phyloP scores from a whole-genome alignment of 2,797 vertebrate species.

The Brachyrhaphis roseni region DNA sequence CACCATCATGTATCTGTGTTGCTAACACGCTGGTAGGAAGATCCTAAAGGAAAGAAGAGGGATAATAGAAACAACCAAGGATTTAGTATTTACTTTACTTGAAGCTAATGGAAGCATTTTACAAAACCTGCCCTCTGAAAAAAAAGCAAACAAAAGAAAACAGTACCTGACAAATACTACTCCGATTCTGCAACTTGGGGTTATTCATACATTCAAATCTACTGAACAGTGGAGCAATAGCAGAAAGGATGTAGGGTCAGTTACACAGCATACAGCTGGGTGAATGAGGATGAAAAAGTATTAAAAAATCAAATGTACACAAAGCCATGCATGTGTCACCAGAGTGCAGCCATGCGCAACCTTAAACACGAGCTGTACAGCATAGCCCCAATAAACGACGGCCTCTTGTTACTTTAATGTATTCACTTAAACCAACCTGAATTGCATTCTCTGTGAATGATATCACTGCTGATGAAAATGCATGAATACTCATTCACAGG shows the following conservation, averaged over 20 bases:
- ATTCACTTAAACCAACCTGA: slow-evolving; percentile 67
- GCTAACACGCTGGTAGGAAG: slow-evolving; percentile 59
- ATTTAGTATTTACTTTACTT: slow-evolving; percentile 49
- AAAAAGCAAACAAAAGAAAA: slow-evolving; percentile 13
- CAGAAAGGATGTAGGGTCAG: slow-evolving; percentile 34
- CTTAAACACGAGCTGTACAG: slow-evolving; percentile 53
- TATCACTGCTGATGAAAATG: slow-evolving; percentile 75
- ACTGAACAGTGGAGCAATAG: slow-evolving; percentile 21
- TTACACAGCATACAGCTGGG: slow-evolving; percentile 41
- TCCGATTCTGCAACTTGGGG: slow-evolving; percentile 36
- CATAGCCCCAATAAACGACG: slow-evolving; percentile 58
- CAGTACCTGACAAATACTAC: slow-evolving; percentile 63
- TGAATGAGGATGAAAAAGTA: slow-evolving; percentile 45
- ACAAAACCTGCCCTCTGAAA: slow-evolving; percentile 33
- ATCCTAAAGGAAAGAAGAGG: slow-evolving; percentile 63
- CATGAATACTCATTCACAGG: slow-evolving; percentile 67
- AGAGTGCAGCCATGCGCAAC: slow-evolving; percentile 54
- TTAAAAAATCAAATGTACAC: slow-evolving; percentile 36
- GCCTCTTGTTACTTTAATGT: slow-evolving; percentile 58
- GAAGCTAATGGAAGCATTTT: slow-evolving; percentile 32
- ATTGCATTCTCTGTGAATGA: slow-evolving; percentile 68
- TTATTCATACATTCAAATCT: slow-evolving; percentile 71
- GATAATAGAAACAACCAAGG: slow-evolving; percentile 42
- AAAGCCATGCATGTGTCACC: slow-evolving; percentile 49
- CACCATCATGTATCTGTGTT: slow-evolving; percentile 60